Percentiles rank a stretch among this genome's conserved stretches.
These are phyloP conservation scores for Rhimphoctona megacephalus DNA, from an alignment of 2,888 invertebrate species.

Conservation along the genomic window DNA sequence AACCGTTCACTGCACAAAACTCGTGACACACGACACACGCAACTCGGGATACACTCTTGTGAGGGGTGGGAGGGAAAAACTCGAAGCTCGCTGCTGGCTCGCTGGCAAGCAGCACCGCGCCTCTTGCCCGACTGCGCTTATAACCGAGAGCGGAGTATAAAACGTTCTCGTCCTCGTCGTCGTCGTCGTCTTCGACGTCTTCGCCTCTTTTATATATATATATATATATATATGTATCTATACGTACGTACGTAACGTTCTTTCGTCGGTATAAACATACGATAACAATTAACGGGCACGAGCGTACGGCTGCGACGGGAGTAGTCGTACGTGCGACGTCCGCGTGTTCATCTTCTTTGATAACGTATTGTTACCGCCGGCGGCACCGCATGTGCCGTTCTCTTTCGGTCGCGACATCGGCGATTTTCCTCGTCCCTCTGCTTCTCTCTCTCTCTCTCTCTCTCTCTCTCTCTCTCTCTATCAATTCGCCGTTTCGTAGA, in stretches of 20 bases:
- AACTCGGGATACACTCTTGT: slow-evolving; percentile 37
- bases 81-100: slow-evolving; percentile 55
- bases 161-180: slow-evolving; percentile 56
- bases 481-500: not conserved
- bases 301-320: slow-evolving; percentile 51
- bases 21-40: slow-evolving; percentile 67
- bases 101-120: slow-evolving; percentile 70
- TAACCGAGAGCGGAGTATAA: slow-evolving; percentile 61
- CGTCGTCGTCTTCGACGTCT: slow-evolving; percentile 23
- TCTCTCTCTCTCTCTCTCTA: not conserved
- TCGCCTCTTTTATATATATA: not conserved
- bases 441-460: not conserved
- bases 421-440: slow-evolving; percentile 38
- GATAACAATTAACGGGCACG: slow-evolving; percentile 67
- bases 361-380: slow-evolving; percentile 52
- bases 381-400: slow-evolving; percentile 63
- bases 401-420: slow-evolving; percentile 59
- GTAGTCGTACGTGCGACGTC: slow-evolving; percentile 63
- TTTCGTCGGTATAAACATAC: slow-evolving; percentile 45
- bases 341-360: slow-evolving; percentile 68
- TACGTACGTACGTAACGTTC: slow-evolving; percentile 9
- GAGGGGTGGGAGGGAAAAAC: slow-evolving; percentile 27
- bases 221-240: slow-evolving; percentile 6
- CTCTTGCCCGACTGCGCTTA: slow-evolving; percentile 66
- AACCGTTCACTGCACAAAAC: slow-evolving; percentile 80